These are phyloP conservation scores for Halocynthia roretzi DNA, from an alignment of 23 tunicate species.

Conservation along the genomic window DNA sequence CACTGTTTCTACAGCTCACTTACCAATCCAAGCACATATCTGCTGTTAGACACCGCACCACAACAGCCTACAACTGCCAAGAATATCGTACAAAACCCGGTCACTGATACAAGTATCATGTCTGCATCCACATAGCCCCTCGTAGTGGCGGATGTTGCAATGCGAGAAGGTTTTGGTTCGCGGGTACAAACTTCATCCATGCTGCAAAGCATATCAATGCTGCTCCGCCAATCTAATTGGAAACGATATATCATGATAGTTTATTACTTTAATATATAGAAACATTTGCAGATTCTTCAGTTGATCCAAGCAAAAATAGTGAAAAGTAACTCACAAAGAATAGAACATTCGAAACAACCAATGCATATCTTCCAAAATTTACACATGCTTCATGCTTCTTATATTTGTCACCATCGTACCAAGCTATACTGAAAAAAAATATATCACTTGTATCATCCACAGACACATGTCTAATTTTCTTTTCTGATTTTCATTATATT, in stretches of 20 bases:
- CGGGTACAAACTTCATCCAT: conserved; percentile 60
- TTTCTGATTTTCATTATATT: too few relatives aligned
- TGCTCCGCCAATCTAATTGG: conserved; percentile 36
- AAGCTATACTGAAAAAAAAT: conserved; percentile 3
- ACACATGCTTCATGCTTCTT: conserved; percentile 30
- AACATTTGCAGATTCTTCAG: neutral
- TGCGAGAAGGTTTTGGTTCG: conserved; percentile 44
- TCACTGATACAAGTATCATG: conserved; percentile 14
- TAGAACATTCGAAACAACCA: conserved; percentile 40
- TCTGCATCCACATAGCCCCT: conserved; percentile 18
- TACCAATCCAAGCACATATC: conserved; percentile 68
- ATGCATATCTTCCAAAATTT: conserved; percentile 49
- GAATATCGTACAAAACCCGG: conserved; percentile 31
- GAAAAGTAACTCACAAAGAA: conserved; percentile 50
- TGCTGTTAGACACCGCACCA: conserved; percentile 66
- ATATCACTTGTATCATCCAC: neutral
- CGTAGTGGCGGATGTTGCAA: conserved; percentile 30
- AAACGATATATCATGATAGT: neutral
- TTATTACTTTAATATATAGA: neutral
- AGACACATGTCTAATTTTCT: too few relatives aligned
- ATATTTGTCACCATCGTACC: conserved; percentile 17
- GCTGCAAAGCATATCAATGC: conserved; percentile 31
- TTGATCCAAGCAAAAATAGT: neutral
- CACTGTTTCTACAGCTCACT: conserved; percentile 1
- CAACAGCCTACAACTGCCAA: conserved; percentile 58